phyloP scores from a whole-genome alignment of 2,888 invertebrate species.

The Mayetiola destructor region DNA sequence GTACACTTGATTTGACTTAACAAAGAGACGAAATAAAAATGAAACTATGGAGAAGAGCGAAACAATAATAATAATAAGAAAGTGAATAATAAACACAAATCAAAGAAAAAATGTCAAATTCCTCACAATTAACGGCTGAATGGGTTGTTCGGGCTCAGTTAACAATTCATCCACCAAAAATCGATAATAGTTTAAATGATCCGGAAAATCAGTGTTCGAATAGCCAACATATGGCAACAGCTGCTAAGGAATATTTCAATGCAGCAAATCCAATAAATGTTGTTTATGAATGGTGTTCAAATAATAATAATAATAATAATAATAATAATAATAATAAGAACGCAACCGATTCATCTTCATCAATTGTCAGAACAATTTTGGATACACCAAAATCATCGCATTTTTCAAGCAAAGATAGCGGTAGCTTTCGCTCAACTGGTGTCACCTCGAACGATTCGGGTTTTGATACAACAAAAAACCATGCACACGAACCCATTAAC shows the following conservation, averaged over 20 bases:
- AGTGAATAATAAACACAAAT: constrained; percentile 12
- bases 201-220: constrained; percentile 19
- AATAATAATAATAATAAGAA: not conserved
- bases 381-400: not conserved
- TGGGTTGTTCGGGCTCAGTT: constrained; percentile 57
- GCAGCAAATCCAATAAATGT: constrained; percentile 31
- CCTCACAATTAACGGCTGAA: constrained; percentile 38
- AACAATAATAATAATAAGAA: not conserved
- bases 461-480: constrained; percentile 40
- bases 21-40: not conserved
- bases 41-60: not conserved
- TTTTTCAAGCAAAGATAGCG: constrained; percentile 5
- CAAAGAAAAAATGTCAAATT: not conserved
- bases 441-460: constrained; percentile 36
- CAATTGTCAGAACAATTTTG: not conserved
- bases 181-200: constrained; percentile 23
- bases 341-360: not conserved
- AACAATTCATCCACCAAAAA: constrained; percentile 44
- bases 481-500: constrained; percentile 23
- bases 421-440: constrained; percentile 25
- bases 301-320: constrained; percentile 32
- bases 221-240: not conserved
- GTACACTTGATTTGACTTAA: not conserved
- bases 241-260: not conserved
- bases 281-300: constrained; percentile 37